These are phyloP conservation scores for Entomobrya multifasciata DNA, from an alignment of 2,888 invertebrate genomes.

Conservation along the genomic window DNA sequence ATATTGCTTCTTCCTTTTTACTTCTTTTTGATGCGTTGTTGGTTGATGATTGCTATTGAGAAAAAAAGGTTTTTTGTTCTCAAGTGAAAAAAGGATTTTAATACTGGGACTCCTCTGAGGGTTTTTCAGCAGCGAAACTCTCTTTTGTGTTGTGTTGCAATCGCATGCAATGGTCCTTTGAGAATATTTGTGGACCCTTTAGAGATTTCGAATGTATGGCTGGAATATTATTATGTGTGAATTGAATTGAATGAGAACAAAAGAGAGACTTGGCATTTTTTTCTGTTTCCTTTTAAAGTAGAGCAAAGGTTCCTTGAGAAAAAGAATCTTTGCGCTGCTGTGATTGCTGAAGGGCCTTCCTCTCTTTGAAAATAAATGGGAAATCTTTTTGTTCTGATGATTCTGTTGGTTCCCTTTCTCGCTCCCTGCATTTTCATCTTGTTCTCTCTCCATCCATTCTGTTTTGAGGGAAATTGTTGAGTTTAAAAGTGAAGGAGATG, in stretches of 20 bases:
- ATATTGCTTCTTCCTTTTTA: slow-evolving; percentile 49
- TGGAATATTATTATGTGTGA: slow-evolving; percentile 61
- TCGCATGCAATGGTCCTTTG: slow-evolving; percentile 48
- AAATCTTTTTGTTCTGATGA: slow-evolving; percentile 14
- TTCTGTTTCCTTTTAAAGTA: slow-evolving; percentile 60
- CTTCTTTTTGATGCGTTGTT: slow-evolving; percentile 1
- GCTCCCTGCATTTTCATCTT: neutral
- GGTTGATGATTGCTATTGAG: slow-evolving; percentile 66
- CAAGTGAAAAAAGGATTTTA: slow-evolving; percentile 62
- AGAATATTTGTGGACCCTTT: slow-evolving; percentile 56
- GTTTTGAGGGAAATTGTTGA: neutral
- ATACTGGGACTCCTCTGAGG: slow-evolving; percentile 11
- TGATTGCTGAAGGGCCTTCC: slow-evolving; percentile 30
- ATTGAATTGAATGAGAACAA: slow-evolving; percentile 58
- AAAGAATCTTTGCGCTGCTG: slow-evolving; percentile 13
- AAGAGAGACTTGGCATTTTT: slow-evolving; percentile 48
- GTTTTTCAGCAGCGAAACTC: neutral
- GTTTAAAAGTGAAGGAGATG: neutral
- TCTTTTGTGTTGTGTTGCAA: slow-evolving; percentile 48
- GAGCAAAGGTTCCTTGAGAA: slow-evolving; percentile 62
- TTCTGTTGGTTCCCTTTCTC: slow-evolving; percentile 35
- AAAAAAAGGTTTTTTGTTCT: slow-evolving; percentile 61
- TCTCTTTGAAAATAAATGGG: slow-evolving; percentile 36
- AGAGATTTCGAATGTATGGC: slow-evolving; percentile 17
- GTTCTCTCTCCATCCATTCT: slow-evolving; percentile 6